Conservation (phyloP, 2,888 invertebrate species). For the Kuschelorhynchus macadamiae region DNA sequence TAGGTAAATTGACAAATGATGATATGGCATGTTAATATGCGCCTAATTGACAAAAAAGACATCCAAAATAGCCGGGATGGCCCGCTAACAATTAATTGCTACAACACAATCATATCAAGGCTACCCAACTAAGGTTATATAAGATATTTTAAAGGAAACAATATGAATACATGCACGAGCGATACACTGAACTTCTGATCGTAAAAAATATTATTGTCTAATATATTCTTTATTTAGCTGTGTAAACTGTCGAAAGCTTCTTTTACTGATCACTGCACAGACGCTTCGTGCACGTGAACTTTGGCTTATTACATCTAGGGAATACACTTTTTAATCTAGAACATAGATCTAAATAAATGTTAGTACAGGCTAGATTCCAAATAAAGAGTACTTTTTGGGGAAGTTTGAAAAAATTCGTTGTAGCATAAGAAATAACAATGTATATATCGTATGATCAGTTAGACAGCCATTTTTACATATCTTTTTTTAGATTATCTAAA, state of each 20-base stretch:
- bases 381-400: neutral
- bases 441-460: constrained; percentile 12
- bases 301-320: constrained; percentile 8
- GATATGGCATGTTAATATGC: constrained; percentile 67
- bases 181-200: constrained; percentile 1
- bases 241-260: constrained; percentile 3
- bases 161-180: constrained; percentile 9
- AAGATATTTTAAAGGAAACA: constrained; percentile 10
- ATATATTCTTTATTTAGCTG: constrained; percentile 11
- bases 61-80: constrained; percentile 62
- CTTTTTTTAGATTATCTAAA: too few relatives aligned
- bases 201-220: constrained; percentile 12
- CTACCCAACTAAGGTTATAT: constrained; percentile 40
- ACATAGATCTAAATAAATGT: constrained; percentile 32
- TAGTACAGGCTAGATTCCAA: neutral
- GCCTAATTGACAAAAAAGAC: constrained; percentile 67
- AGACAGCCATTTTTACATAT: constrained; percentile 25
- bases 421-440: constrained; percentile 19
- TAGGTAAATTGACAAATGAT: constrained; percentile 65
- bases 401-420: constrained; percentile 34
- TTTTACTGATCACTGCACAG: neutral
- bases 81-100: constrained; percentile 63
- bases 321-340: constrained; percentile 14
- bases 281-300: constrained; percentile 8
- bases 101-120: constrained; percentile 66